Evolutionary conservation across 1,140 invertebrate species (phyloP).

Genomic region (Melipona quadrifasciata): DNA sequence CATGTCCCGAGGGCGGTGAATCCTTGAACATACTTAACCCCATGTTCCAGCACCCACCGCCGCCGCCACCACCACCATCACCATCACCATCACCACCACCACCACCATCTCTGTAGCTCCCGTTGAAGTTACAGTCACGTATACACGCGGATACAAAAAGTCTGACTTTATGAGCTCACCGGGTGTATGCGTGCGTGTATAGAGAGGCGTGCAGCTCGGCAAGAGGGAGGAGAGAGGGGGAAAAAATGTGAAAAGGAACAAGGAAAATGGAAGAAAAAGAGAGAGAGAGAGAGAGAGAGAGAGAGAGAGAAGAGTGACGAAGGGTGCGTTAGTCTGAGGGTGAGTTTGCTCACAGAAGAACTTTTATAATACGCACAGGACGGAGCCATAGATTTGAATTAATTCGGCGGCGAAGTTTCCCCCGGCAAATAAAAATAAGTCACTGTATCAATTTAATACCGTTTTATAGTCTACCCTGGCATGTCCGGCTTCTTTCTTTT

Average conservation of each 20-base stretch:
- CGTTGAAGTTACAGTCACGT: slow-evolving; percentile 62
- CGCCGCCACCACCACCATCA: background rate
- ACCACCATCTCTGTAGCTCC: background rate
- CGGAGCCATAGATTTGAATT: slow-evolving; percentile 70
- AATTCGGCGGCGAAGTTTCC: slow-evolving; percentile 72
- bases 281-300: background rate
- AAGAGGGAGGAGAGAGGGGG: background rate
- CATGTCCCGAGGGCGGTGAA: slow-evolving; percentile 40
- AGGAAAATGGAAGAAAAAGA: background rate
- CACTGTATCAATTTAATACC: slow-evolving; percentile 72
- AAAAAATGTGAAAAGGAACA: background rate
- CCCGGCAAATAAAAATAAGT: slow-evolving; percentile 71
- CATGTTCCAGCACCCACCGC: slow-evolving; percentile 32
- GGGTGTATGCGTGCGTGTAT: slow-evolving; percentile 3
- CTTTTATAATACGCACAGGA: slow-evolving; percentile 62
- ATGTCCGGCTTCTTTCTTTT: background rate
- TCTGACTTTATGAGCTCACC: slow-evolving; percentile 49
- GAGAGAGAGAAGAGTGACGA: background rate
- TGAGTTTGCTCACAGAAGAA: slow-evolving; percentile 51
- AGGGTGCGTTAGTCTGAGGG: slow-evolving; percentile 12
- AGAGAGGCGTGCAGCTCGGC: background rate
- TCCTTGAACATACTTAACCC: slow-evolving; percentile 63
- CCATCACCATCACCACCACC: slow-evolving; percentile 1
- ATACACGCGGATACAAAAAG: slow-evolving; percentile 55
- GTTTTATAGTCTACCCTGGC: slow-evolving; percentile 45